Percentiles rank a stretch among this genome's conserved stretches.
These are phyloP conservation scores for Oreochromis niloticus DNA, from an alignment of 2,113 vertebrate genomes.

Conservation along the genomic window DNA sequence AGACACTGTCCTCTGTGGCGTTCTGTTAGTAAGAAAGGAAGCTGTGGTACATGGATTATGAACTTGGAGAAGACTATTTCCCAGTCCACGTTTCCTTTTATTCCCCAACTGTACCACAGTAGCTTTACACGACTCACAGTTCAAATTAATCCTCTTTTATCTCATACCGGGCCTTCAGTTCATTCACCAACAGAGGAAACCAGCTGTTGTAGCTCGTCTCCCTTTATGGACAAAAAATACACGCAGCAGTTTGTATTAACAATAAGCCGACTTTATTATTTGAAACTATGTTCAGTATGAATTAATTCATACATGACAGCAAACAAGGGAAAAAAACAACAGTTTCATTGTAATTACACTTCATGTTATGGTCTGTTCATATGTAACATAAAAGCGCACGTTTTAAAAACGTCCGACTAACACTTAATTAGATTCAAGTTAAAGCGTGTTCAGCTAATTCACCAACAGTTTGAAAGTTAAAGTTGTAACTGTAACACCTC, in stretches of 20 bases:
- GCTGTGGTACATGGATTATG: neutral
- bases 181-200: neutral
- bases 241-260: neutral
- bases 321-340: neutral
- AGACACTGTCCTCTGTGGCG: neutral
- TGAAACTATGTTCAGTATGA: neutral
- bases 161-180: neutral
- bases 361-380: neutral
- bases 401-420: neutral
- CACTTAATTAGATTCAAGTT: neutral
- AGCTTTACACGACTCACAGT: neutral
- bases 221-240: neutral
- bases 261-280: neutral
- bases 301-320: neutral
- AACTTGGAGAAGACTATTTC: neutral
- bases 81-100: neutral
- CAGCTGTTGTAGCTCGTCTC: neutral
- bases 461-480: neutral
- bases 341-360: neutral
- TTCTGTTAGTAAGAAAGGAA: neutral
- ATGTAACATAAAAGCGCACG: fast-evolving
- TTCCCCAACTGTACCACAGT: neutral
- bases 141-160: neutral
- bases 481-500: neutral
- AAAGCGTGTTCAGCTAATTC: neutral